Evolutionary conservation across 2,797 vertebrate genomes (phyloP), one percentile per base, ranked within the genome.

Genomic region (Onychomys arenicola): DNA sequence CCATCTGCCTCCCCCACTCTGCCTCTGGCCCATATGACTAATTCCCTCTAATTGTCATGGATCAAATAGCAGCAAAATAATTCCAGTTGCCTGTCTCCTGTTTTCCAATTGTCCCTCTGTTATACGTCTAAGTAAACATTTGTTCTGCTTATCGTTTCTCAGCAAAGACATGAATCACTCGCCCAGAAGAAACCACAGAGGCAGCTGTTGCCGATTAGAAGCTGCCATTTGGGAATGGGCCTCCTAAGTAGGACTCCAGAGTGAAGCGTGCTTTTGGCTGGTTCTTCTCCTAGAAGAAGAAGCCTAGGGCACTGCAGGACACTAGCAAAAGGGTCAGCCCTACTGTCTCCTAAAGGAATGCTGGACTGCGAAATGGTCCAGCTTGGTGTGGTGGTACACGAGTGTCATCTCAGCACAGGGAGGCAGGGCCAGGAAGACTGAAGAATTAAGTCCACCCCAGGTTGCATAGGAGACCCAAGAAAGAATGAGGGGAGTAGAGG

Each of bases 151-250:
- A 99, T 99, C 98, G 97, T 99, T 98, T 99, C 98, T 98, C 98
- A 98, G 98, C 98, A 99, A 98, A 98, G 98, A 99, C 99, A 99
- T 99, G 99, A 99, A 99, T 99, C 99, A 99, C 98, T 98, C 97
- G 98, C 98, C 98, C 98, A 98, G 98, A 98, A 98, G 98, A 98
- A 99, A 99, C 98, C 99, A 98, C 98, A 99, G 98, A 98, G 99
- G 98, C 99, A 99, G 99, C 99, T 99, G 99, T 99, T 99, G 99
- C 99, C 99, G 99, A 99, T 99, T 99, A 99, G 99, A 98, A 98
- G 98, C 98, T 98, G 98, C 98, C 99, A 99, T 99, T 99, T 99
- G 99, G 99, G 99, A 98, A 98, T 6, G 98, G 98, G 97, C 95
- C 98, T 99, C 98, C 98, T 98, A 97, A 80, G 98, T 98, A 98